Base-by-base conservation (phyloP, 2,888 invertebrate genomes). In the Pachycephus smyrnensis region DNA sequence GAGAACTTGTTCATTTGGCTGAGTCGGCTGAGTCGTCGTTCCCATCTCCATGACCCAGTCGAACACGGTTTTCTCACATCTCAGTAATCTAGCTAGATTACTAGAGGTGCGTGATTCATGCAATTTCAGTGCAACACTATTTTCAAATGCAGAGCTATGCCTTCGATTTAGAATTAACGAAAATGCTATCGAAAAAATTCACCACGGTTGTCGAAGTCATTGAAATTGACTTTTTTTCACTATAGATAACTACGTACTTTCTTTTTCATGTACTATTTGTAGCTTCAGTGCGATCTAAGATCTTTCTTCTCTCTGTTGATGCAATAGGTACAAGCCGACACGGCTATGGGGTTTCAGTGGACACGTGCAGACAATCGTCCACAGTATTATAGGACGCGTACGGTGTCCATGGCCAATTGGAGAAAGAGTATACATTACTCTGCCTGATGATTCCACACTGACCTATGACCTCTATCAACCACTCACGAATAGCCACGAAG, bases 261-360 rank as follows among this genome's bases (percentile, higher is more conserved):
- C 40, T 23, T 55, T 40, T 76, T 73, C 31, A 82, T 94, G 94
- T 73, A 15, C 2, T 55, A 23, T 1, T 23, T 55, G 55, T 9
- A 23, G 23, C 55, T 23, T 15, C 9, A 6, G 9, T 55, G 55
- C 55, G 55, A 55, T 23, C 23, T 55, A 55, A 55, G 55, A 55
- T 55, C 23, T 23, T 55, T 23, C 1, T 9, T 55, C 9, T 0
- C 9, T 55, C 55, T 55, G 55, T 55, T 23, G 9, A 55, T 23
- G 9, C 55, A 23, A 55, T 92, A 98, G 98, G 79, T 98, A 98
- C 92, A 93, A 96, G 85, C 98, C 98, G 75, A 97, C 98, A 75
- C 93, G 97, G 84, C 92, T 98, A 85, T 98, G 98, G 98, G 98
- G 98, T 79, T 97, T 97, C 92, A 98, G 97, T 92, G 98, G 98